Evolutionary conservation across 2,113 vertebrate genomes (phyloP).

Genomic region (Phalacrocorax pelagicus): DNA sequence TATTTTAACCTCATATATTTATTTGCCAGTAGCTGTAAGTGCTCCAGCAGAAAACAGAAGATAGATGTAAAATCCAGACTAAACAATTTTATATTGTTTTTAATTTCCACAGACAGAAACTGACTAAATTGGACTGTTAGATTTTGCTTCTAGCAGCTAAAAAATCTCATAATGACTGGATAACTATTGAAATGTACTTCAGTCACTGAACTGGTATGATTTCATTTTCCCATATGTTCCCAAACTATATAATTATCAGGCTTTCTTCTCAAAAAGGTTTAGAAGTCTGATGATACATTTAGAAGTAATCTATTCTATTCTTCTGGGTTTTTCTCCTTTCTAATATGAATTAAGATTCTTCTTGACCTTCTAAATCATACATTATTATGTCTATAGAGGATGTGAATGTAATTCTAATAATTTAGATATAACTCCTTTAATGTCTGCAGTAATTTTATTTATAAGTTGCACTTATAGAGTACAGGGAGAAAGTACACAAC

Average conservation of each 20-base stretch:
- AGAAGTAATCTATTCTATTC: background rate
- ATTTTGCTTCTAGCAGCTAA: slow-evolving; percentile 34
- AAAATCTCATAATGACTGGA: background rate
- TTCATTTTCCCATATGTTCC: background rate
- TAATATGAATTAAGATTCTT: background rate
- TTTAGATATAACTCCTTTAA: background rate
- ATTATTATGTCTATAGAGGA: background rate
- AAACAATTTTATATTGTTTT: background rate
- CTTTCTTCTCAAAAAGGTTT: background rate
- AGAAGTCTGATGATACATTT: background rate
- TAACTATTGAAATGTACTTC: background rate
- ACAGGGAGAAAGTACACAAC: background rate
- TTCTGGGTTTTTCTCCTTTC: background rate
- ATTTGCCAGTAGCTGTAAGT: background rate
- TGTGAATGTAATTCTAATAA: background rate
- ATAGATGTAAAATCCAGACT: background rate
- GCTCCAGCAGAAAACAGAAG: background rate
- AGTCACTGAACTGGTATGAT: background rate
- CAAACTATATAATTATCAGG: background rate
- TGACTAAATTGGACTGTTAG: slow-evolving; percentile 8
- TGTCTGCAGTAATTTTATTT: background rate
- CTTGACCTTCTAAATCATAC: background rate
- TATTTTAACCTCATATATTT: background rate
- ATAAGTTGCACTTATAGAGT: background rate
- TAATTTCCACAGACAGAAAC: background rate